phyloP scores from a whole-genome alignment of 2,797 vertebrate genomes.

The Molossus alvarezi region DNA sequence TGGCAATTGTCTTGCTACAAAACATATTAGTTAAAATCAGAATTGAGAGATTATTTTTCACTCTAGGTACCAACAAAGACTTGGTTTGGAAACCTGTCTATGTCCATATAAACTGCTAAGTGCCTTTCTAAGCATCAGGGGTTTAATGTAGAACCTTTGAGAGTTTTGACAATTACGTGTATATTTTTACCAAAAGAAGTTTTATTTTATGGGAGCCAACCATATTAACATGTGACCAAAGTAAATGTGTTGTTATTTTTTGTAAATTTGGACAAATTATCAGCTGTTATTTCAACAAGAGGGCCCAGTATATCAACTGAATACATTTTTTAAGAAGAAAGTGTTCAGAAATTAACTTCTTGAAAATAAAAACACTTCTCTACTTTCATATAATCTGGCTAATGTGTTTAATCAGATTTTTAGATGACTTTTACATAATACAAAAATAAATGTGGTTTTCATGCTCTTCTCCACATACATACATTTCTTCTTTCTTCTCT shows the following conservation, averaged over 20 bases:
- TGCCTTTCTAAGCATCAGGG: not conserved
- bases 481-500: conserved; percentile 14
- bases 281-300: not conserved
- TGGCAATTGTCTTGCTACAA: not conserved
- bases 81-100: not conserved
- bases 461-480: not conserved
- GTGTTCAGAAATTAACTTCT: conserved; percentile 34
- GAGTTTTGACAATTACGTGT: not conserved
- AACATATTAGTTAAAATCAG: conserved; percentile 3
- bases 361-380: conserved; percentile 32
- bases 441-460: conserved; percentile 5
- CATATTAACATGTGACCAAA: not conserved
- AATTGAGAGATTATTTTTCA: conserved; percentile 11
- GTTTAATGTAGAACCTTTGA: conserved; percentile 13
- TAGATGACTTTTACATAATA: not conserved
- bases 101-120: not conserved
- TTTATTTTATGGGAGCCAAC: conserved; percentile 21
- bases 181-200: not conserved
- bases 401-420: conserved; percentile 14
- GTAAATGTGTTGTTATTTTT: not conserved
- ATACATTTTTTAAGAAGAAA: not conserved
- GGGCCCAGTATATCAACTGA: not conserved
- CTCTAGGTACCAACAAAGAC: not conserved
- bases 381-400: not conserved
- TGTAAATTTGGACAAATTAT: not conserved